Base-by-base conservation (phyloP, 37 sponge, comb jelly and placozoan genomes). In the Hexactinellida sp. region DNA sequence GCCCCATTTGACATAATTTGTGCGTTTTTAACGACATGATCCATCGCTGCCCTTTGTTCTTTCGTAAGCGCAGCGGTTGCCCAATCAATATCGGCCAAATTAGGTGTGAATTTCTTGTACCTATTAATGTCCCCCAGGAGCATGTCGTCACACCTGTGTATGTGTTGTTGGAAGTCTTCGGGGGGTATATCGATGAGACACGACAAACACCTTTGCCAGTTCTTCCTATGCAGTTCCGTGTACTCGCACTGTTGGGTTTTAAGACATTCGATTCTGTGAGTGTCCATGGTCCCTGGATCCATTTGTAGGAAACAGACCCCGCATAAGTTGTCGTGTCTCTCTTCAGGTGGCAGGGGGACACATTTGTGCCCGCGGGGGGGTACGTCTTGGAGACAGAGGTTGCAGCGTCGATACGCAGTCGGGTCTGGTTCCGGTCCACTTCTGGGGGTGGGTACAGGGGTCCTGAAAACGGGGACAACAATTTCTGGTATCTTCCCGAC, bases 11-110 rank as follows among this genome's bases (percentile, higher is more conserved):
- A 85, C 34, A 51, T 85, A 0, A 24, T 82, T 47, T 54, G 36
- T 13, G 92, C 89, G 36, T 34, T 85, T 54, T 85, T 83, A 23
- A 86, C 36, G 9, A 92, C 92, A 83, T 89, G 88, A 24, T 92
- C 89, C 54, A 92, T 86, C 36, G 92, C 92, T 0, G 54, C 54
- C 38, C 51, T 84, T 36, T 92, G 92, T 9, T 87, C 88, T 32
- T 84, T 85, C 0, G 84, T 89, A 0, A 92, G 88, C 24, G 89
- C 92, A 25, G 87, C 36, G 82, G 89, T n/a, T 5, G 86, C 84
- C 86, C 87, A 39, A 24, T 89, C 86, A 89, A 89, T 89, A 37
- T 89, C 28, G 86, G 88, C 37, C 37, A 36, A 39, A 87, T 13
- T 63, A n/a, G 76, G 76, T 63, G 76, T 63, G 76, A 63, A 63